Evolutionary conservation across 2,113 vertebrate species (phyloP).

Genomic region (Callithrix jacchus): DNA sequence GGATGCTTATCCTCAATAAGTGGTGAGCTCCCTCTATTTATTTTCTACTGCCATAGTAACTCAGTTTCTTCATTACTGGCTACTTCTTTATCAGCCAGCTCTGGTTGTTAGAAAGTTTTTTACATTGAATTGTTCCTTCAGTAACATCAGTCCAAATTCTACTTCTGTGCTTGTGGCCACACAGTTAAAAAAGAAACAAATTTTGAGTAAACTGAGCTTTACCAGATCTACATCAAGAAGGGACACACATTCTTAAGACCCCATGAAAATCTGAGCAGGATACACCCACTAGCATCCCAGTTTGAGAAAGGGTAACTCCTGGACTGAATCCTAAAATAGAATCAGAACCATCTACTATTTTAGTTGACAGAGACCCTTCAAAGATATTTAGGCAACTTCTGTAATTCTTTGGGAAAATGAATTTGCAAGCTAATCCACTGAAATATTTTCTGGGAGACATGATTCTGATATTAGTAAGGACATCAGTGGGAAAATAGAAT

Average conservation of each 20-base stretch:
- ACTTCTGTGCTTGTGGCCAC: background rate
- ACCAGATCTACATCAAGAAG: background rate
- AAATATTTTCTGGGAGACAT: constrained; percentile 43
- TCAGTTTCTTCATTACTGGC: background rate
- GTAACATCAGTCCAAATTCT: background rate
- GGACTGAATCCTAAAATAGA: no score
- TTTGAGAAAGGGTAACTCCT: no score
- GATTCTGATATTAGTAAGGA: constrained; percentile 38
- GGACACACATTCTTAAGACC: background rate
- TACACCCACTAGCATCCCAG: background rate
- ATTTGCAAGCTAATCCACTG: background rate
- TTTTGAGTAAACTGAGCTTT: background rate
- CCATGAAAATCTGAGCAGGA: background rate
- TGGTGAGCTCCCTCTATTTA: no score
- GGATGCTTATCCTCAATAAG: no score
- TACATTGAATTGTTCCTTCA: background rate
- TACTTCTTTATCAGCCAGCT: background rate
- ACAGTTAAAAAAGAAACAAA: background rate
- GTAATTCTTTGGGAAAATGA: constrained; percentile 27
- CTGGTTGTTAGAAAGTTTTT: background rate
- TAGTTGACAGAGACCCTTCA: background rate
- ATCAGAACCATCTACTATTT: background rate
- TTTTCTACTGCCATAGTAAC: background rate
- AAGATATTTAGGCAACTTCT: background rate
- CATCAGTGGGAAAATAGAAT: background rate